A percentile compares a stretch with the other conserved stretches of the same genome.
Evolutionary conservation across 2,797 vertebrate species (phyloP).

Genomic region (Prunella strophiata): DNA sequence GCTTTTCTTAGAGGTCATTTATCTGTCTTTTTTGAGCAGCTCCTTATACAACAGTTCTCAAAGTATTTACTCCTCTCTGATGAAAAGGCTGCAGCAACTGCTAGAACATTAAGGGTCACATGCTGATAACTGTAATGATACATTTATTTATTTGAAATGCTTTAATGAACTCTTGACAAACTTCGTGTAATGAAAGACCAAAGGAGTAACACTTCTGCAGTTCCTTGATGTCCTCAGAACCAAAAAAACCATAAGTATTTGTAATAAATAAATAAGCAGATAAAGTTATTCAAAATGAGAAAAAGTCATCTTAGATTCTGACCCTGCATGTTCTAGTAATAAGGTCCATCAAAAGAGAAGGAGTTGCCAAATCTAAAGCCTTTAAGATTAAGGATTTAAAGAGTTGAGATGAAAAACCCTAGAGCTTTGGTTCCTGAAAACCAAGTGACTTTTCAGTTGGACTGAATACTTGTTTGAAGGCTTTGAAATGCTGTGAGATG

Average conservation of each 20-base stretch:
- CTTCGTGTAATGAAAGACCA: neutral
- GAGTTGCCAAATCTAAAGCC: constrained; percentile 4
- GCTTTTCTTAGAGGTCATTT: neutral
- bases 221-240: neutral
- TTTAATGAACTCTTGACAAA: neutral
- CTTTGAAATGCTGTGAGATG: constrained; percentile 2
- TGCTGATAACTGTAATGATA: neutral
- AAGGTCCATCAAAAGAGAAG: constrained; percentile 3
- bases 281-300: neutral
- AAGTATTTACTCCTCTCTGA: neutral
- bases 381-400: constrained; percentile 33
- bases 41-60: neutral
- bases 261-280: constrained; percentile 45
- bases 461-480: constrained; percentile 7
- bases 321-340: neutral
- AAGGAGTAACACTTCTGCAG: neutral
- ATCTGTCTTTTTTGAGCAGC: neutral
- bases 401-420: constrained; percentile 14
- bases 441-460: neutral
- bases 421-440: constrained; percentile 10
- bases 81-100: neutral
- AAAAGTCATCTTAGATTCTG: neutral
- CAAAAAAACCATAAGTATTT: neutral
- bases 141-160: neutral
- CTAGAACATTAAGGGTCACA: neutral